Evolutionary conservation across 2,113 vertebrate genomes (phyloP), one percentile per base, ranked within the genome.

Genomic region (Paramisgurnus dabryanus): DNA sequence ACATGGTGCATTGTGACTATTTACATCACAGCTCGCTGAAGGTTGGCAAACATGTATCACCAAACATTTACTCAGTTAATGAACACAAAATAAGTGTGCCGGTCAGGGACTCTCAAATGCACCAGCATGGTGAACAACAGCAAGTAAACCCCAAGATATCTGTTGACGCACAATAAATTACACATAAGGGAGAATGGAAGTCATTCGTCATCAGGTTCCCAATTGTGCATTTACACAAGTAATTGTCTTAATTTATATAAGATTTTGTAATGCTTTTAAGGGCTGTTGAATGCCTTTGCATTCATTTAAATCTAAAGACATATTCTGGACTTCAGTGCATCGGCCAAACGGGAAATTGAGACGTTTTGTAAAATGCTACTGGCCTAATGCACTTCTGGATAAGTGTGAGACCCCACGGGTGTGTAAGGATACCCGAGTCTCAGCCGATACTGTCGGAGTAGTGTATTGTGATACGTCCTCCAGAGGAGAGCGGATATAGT

Each of bases 391-490:
- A 61, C 11, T 82, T 82, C 45, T 58, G 58, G 13, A 61, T 58
- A 73, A 65, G 68, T 3, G 63, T 40, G 39, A 70, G 67, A 67
- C 55, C 11, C 12, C 27, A 45, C 40, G 67, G 11, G 61, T 78
- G 75, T 6, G 45, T 72, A 18, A 22, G 15, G 76, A 78, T 15
- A 82, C 61, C 63, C 49, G 76, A 73, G 81, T 49, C 27, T 41
- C 67, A 64, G 50, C 47, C 69, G 67, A 73, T 74, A 67, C 81
- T 63, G 75, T 66, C 12, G 61, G 18, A 5, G 34, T 34, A 71
- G 68, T 73, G 81, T 73, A 79, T 61, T 74, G 53, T 61, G 76
- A 82, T 53, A 74, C 55, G 11, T 63, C 61, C 76, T 79, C 63
- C 68, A 41, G 81, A 82, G 67, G 50, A 79, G 76, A 34, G 53